phyloP scores from a whole-genome alignment of 1,140 invertebrate genomes.

The Centruroides sculpturatus region DNA sequence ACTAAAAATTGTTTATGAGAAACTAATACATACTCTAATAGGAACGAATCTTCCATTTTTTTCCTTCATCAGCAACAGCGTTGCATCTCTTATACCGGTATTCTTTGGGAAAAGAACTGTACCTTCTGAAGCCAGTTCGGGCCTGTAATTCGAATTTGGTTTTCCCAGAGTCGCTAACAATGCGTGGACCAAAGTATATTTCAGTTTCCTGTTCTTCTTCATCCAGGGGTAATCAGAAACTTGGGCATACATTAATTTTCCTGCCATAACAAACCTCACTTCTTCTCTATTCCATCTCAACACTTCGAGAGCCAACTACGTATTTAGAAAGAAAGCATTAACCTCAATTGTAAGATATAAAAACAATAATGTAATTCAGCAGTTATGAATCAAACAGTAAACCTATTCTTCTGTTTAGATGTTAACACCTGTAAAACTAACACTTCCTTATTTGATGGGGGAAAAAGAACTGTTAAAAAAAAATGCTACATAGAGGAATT shows the following conservation, averaged over 20 bases:
- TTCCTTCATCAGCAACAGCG: slow-evolving; percentile 72
- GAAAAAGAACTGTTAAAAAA: too few species aligned
- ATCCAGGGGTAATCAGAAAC: slow-evolving; percentile 53
- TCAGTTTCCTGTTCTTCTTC: slow-evolving; percentile 60
- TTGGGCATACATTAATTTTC: slow-evolving; percentile 67
- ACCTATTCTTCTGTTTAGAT: too few species aligned
- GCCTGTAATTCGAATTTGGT: slow-evolving; percentile 23
- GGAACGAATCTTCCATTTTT: slow-evolving; percentile 75
- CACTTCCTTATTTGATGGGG: too few species aligned
- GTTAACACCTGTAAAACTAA: too few species aligned
- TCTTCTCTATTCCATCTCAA: slow-evolving; percentile 80
- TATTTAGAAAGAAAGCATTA: too few species aligned
- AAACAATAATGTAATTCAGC: too few species aligned
- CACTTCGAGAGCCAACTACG: slow-evolving; percentile 61
- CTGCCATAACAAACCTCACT: slow-evolving; percentile 71
- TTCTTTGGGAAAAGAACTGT: slow-evolving; percentile 41
- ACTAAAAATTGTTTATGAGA: too few species aligned
- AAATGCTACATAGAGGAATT: too few species aligned
- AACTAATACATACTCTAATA: slow-evolving; percentile 43
- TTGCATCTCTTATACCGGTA: slow-evolving; percentile 67
- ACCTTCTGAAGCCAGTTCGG: slow-evolving; percentile 35
- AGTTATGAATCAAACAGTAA: too few species aligned
- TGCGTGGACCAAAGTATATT: slow-evolving; percentile 70
- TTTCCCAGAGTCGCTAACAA: slow-evolving; percentile 53
- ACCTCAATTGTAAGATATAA: too few species aligned